Base-by-base conservation (phyloP, 2,113 vertebrate genomes). In the Microtus oregoni region DNA sequence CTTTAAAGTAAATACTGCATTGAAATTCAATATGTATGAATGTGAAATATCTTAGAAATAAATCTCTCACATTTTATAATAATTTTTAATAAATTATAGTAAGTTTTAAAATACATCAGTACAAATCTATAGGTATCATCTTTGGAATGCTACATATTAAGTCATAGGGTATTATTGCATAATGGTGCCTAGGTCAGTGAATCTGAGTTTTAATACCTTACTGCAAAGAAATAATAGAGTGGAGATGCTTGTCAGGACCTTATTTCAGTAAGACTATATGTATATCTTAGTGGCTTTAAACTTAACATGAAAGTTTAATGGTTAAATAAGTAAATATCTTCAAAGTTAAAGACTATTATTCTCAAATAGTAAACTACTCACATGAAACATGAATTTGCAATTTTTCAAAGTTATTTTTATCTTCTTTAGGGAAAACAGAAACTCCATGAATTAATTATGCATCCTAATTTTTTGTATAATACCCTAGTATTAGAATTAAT, bases 271-370 rank as follows among this genome's bases (percentile, higher is more conserved):
- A 41, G 41, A 41, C 41, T 67, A 15, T 89, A n/a, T 41, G 41
- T 41, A 41, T 41, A 41, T 41, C 41, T 41, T 41, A 41, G 41
- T 41, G 41, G 41, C 41, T 41, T 41, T 41, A 3, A 95, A 78
- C 73, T 81, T 86, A 17, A 82, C n/a, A 68, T 38, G 14, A 70
- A 89, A 68, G 14, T 44, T 91, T 67, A 93, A 96, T 93, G 19
- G 4, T 26, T 83, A 73, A 91, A 52, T 83, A 76, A 83, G 44
- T 63, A 87, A 73, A 41, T 77, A 89, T 52, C 32, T 32, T 38
- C 86, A 47, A 72, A n/a, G 14, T 89, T 88, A 95, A 75, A 92
- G 70, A 96, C 70, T 41, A 30, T 52, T 44, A 65, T 63, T 61
- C 30, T 63, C 38, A 76, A 77, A 35, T 14, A n/a, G 20, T n/a